Evolutionary conservation across 1,140 invertebrate species (phyloP), one percentile per base, ranked within the genome.

Genomic region (Drosophila baimaii): DNA sequence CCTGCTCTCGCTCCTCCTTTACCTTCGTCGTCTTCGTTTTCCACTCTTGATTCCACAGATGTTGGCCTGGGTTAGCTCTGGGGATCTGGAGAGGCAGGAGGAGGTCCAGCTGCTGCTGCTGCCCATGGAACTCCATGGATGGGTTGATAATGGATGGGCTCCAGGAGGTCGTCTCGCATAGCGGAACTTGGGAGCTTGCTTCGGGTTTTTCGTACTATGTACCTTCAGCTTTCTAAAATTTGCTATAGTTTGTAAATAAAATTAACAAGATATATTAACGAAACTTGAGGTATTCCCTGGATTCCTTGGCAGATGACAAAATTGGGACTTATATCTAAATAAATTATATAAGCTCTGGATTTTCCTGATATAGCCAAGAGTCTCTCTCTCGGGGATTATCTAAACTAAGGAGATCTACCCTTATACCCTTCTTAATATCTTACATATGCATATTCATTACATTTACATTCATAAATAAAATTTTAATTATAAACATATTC

Each of bases 51-150:
- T 19, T 19, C 49, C 17, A 58, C 43, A 72, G 66, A 58, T 58
- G 65, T 68, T 70, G 47, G 23, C 39, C 39, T 13, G 15, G 47
- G 31, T 10, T n/a, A n/a, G 13, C 8, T 15, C 0, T n/a, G n/a
- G n/a, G 13, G n/a, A 21, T 52, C 62, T 31, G n/a, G 27, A 12
- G 23, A 3, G 8, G 3, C 4, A n/a, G 29, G n/a, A n/a, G n/a
- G n/a, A n/a, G 63, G 58, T 62, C 23, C 31, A 66, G 41, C 31
- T 66, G 41, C 31, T 66, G 63, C 41, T 47, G 58, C 57, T 61
- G 43, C 8, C 29, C 23, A n/a, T 13, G 31, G 25, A 59, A 23
- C 10, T 41, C 9, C 10, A n/a, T 1, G 19, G 17, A 33, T 23
- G 13, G 13, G 27, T 13, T 29, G 15, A 39, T n/a, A 39, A 5